Conservation (phyloP, 1,140 invertebrate species). For the Panagrolaimus sp. region DNA sequence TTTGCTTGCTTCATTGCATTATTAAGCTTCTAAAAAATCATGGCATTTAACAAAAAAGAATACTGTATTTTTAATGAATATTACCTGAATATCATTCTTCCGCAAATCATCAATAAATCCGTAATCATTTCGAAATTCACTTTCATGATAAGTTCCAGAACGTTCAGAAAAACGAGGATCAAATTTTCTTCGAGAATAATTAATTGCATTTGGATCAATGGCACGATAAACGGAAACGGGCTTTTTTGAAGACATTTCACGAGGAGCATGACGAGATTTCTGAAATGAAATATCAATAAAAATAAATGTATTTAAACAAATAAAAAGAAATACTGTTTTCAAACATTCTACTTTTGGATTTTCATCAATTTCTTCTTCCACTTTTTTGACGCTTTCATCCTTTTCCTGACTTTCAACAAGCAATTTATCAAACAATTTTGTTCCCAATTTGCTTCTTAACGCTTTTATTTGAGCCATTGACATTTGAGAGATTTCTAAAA, state of each 20-base stretch:
- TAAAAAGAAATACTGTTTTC: too few relatives aligned
- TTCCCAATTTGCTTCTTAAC: background rate
- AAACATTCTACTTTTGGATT: background rate
- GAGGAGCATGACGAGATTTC: slow-evolving; percentile 1
- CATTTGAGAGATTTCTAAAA: background rate
- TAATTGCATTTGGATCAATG: slow-evolving; percentile 1
- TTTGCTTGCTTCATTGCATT: too few relatives aligned
- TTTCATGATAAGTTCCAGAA: background rate
- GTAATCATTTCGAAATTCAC: background rate
- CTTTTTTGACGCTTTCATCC: too few relatives aligned
- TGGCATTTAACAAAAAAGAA: too few relatives aligned
- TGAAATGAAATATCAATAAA: too few relatives aligned
- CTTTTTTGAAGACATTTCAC: background rate
- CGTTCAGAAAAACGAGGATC: background rate
- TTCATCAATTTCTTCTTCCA: background rate
- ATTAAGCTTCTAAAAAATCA: too few relatives aligned
- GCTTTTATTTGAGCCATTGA: background rate
- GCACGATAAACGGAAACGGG: background rate
- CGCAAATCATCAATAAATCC: slow-evolving; percentile 10
- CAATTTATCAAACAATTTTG: background rate
- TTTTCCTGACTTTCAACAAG: background rate
- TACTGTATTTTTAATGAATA: background rate
- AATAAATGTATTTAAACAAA: too few relatives aligned
- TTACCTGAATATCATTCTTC: background rate
- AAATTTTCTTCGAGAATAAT: background rate